phyloP scores from a whole-genome alignment of 2,797 vertebrate genomes.

The Pseudomugil tenellus region DNA sequence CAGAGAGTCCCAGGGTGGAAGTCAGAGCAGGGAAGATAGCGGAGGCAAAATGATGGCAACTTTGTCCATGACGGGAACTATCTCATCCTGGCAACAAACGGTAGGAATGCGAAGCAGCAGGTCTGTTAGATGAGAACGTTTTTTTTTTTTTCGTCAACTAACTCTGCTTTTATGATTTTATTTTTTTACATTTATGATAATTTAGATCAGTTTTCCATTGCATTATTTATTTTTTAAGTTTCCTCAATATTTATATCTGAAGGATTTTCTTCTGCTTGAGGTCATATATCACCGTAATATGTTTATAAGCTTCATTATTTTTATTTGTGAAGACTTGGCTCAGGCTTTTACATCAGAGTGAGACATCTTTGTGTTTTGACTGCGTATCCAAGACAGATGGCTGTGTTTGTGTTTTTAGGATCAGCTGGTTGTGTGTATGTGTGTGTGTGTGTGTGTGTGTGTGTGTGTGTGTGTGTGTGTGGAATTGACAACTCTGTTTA shows the following conservation, averaged over 20 bases:
- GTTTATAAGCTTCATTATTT: constrained; percentile 3
- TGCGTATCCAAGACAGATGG: constrained; percentile 28
- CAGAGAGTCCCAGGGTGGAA: constrained; percentile 28
- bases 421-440: too few relatives aligned
- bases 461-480: neutral
- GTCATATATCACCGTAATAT: neutral
- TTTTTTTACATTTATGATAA: neutral
- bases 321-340: neutral
- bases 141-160: neutral
- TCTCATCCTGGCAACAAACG: constrained; percentile 75
- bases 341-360: constrained; percentile 16
- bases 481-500: constrained; percentile 43
- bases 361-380: constrained; percentile 35
- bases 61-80: constrained; percentile 69
- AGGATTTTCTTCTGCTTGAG: neutral
- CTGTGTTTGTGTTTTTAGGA: constrained; percentile 12
- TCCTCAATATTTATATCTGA: too few relatives aligned
- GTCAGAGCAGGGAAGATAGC: constrained; percentile 24
- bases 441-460: too few relatives aligned
- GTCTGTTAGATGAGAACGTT: neutral
- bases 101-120: constrained; percentile 60
- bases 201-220: neutral
- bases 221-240: too few relatives aligned
- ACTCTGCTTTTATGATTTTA: neutral
- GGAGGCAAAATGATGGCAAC: constrained; percentile 77